A percentile compares a stretch with the other conserved stretches of the same genome.
phyloP scores from a whole-genome alignment of 2,797 vertebrate genomes.

The Cyclopterus lumpus region DNA sequence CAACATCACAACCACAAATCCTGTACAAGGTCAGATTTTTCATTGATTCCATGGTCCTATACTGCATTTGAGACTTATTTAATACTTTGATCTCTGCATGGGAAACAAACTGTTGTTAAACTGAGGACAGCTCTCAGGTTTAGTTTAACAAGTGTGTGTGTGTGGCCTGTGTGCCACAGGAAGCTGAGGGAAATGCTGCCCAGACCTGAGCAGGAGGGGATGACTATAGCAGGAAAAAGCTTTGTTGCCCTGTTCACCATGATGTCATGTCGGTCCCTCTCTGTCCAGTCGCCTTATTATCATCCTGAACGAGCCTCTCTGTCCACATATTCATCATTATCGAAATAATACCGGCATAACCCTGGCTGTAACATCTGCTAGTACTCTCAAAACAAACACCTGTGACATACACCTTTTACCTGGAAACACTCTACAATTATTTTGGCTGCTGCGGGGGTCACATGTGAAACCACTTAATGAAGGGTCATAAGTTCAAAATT shows the following conservation, averaged over 20 bases:
- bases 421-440: slow-evolving; percentile 56
- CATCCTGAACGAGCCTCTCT: slow-evolving; percentile 31
- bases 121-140: slow-evolving; percentile 9
- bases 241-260: slow-evolving; percentile 79
- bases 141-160: slow-evolving; percentile 28
- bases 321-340: slow-evolving; percentile 55
- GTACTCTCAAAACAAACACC: slow-evolving; percentile 56
- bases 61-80: not conserved
- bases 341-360: slow-evolving; percentile 47
- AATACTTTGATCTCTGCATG: not conserved
- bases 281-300: slow-evolving; percentile 56
- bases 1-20: not conserved
- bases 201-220: slow-evolving; percentile 73
- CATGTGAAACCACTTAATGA: slow-evolving; percentile 65
- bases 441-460: slow-evolving; percentile 45
- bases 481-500: slow-evolving; percentile 65
- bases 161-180: slow-evolving; percentile 69
- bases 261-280: slow-evolving; percentile 71
- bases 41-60: not conserved
- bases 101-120: slow-evolving; percentile 13
- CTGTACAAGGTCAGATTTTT: not conserved
- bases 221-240: slow-evolving; percentile 83
- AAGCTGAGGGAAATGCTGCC: slow-evolving; percentile 71
- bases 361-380: slow-evolving; percentile 58
- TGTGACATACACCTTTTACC: slow-evolving; percentile 46